A percentile compares a stretch with the other conserved stretches of the same genome.
phyloP scores from a whole-genome alignment of 2,113 vertebrate species.

The Pituophis catenifer region DNA sequence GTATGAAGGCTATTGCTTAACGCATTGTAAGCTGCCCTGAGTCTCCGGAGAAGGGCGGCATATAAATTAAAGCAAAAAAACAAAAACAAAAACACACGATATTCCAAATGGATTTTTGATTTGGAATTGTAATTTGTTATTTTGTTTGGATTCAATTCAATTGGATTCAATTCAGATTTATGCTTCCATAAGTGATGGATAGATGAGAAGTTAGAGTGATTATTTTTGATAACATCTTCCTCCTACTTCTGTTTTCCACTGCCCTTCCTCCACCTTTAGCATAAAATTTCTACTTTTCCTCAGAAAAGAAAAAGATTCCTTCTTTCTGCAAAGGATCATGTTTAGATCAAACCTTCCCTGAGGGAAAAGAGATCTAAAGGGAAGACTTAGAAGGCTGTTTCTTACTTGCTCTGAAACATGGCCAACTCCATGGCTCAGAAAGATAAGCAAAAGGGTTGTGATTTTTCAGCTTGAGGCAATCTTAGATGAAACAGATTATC shows the following conservation, averaged over 20 bases:
- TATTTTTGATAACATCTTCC: neutral
- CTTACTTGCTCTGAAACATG: neutral
- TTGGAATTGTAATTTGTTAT: neutral
- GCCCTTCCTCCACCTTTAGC: neutral
- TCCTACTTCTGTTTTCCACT: neutral
- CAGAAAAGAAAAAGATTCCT: neutral
- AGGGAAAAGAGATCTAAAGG: neutral
- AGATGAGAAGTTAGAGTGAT: neutral
- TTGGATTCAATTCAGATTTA: neutral
- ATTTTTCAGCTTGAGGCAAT: neutral
- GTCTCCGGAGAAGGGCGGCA: too few species aligned
- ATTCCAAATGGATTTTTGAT: neutral
- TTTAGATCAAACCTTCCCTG: neutral
- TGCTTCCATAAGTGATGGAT: neutral
- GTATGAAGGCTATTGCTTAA: too few species aligned
- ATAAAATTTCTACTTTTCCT: neutral
- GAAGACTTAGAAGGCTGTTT: neutral
- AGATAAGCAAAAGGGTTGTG: neutral
- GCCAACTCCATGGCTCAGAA: neutral
- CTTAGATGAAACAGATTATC: neutral
- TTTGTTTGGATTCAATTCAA: neutral
- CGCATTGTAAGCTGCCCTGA: too few species aligned
- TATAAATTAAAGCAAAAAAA: too few species aligned
- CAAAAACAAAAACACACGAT: neutral
- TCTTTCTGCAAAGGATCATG: neutral